Evolutionary conservation across 2,888 invertebrate species (phyloP).

Genomic region (Alviniconcha strummeri): DNA sequence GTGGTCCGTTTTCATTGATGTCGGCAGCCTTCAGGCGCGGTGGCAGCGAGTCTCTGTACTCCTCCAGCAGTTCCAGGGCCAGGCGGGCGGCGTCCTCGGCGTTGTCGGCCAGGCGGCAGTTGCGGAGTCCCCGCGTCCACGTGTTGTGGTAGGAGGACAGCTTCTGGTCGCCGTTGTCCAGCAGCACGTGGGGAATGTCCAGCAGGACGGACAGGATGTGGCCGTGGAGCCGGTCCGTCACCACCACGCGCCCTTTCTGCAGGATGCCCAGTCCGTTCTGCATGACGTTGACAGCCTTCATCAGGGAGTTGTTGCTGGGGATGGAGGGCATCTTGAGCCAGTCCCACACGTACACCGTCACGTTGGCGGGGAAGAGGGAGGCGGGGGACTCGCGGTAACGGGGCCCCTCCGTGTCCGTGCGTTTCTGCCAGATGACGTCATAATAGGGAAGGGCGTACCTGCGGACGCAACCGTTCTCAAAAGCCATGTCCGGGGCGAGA

Average conservation of each 20-base stretch:
- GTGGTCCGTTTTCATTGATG: not conserved
- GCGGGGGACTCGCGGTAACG: slow-evolving; percentile 12
- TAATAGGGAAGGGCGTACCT: slow-evolving; percentile 41
- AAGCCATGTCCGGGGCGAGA: slow-evolving; percentile 47
- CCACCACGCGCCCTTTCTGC: slow-evolving; percentile 45
- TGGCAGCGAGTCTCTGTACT: slow-evolving; percentile 32
- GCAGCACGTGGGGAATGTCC: slow-evolving; percentile 46
- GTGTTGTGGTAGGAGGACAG: slow-evolving; percentile 39
- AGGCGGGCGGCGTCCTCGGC: slow-evolving; percentile 36
- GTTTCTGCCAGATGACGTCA: slow-evolving; percentile 44
- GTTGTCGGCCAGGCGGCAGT: slow-evolving; percentile 35
- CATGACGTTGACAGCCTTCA: slow-evolving; percentile 33
- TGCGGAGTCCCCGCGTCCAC: slow-evolving; percentile 43
- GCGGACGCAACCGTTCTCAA: slow-evolving; percentile 39
- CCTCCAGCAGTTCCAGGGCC: slow-evolving; percentile 35
- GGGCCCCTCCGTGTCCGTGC: slow-evolving; percentile 38
- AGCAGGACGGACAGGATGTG: slow-evolving; percentile 43
- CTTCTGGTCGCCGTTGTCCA: slow-evolving; percentile 42
- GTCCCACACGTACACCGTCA: slow-evolving; percentile 31
- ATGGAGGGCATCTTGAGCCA: slow-evolving; percentile 35
- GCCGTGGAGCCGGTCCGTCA: slow-evolving; percentile 47
- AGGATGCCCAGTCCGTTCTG: slow-evolving; percentile 33
- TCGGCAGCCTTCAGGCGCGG: slow-evolving; percentile 27
- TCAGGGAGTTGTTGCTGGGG: slow-evolving; percentile 26
- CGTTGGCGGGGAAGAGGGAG: slow-evolving; percentile 23